These are phyloP conservation scores for Stictonetta naevosa DNA, from an alignment of 2,113 vertebrate genomes.

Conservation along the genomic window DNA sequence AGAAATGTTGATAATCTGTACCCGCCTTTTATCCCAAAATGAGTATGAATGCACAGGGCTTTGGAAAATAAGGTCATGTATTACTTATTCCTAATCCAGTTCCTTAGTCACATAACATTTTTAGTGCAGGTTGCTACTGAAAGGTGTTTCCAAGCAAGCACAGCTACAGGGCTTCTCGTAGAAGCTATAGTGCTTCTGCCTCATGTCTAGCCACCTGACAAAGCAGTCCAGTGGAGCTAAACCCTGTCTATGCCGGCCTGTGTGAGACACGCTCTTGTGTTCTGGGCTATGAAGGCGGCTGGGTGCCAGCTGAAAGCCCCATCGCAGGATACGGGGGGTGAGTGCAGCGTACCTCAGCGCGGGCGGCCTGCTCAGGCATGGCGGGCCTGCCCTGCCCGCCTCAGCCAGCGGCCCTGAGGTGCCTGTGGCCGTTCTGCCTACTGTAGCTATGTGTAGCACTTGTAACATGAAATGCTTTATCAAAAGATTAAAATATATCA, in stretches of 20 bases:
- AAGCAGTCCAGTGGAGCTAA: background rate
- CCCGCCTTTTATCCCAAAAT: background rate
- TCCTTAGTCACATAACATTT: background rate
- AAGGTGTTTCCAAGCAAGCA: background rate
- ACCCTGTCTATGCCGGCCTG: background rate
- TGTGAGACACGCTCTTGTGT: background rate
- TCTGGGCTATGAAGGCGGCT: background rate
- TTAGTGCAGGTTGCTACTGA: background rate
- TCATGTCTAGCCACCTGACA: background rate
- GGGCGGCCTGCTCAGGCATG: background rate
- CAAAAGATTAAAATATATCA: background rate
- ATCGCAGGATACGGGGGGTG: background rate
- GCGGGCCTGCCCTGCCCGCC: background rate
- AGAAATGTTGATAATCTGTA: background rate
- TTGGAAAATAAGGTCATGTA: background rate
- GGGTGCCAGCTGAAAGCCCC: background rate
- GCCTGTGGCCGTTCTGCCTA: too few species aligned
- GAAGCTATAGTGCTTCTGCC: background rate
- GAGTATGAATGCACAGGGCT: fast-evolving
- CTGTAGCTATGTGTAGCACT: background rate
- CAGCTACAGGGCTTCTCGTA: background rate
- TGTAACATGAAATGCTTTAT: background rate
- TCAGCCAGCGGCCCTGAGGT: background rate
- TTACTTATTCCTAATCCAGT: background rate
- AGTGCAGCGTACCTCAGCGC: background rate